These are phyloP conservation scores for Artemisiospiza belli DNA, from an alignment of 2,113 vertebrate genomes.

Conservation along the genomic window DNA sequence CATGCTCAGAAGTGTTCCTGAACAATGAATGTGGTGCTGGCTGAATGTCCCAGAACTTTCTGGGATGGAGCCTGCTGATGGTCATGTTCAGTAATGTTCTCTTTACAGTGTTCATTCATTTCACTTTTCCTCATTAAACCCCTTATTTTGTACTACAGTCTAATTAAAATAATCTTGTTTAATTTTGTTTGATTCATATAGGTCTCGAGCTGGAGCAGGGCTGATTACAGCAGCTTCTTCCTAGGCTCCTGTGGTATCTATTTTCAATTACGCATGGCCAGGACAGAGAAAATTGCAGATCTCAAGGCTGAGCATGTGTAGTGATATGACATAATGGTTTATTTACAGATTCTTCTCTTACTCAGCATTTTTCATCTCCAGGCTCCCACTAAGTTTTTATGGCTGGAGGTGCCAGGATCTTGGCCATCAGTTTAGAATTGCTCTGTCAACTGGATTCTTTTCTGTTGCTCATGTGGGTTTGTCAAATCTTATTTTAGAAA, in stretches of 20 bases:
- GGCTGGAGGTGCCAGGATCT: neutral
- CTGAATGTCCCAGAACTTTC: neutral
- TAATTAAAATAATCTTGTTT: neutral
- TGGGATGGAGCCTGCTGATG: neutral
- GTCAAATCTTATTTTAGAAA: constrained; percentile 11
- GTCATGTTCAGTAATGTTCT: neutral
- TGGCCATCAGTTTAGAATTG: neutral
- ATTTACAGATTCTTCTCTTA: constrained; percentile 3
- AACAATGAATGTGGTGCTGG: neutral
- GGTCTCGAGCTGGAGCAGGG: neutral
- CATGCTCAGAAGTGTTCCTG: neutral
- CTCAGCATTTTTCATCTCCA: neutral
- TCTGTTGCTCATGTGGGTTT: neutral
- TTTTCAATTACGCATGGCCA: neutral
- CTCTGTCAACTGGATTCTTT: neutral
- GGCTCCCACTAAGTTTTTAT: neutral
- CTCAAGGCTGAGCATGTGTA: neutral
- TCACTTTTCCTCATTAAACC: neutral
- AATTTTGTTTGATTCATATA: neutral
- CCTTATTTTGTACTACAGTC: neutral
- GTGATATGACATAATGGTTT: neutral
- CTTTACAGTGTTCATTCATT: neutral
- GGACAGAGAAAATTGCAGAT: neutral
- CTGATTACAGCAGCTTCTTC: neutral
- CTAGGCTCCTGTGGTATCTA: neutral